Base-by-base conservation (phyloP, 2,797 vertebrate genomes). In the Ceryle rudis region DNA sequence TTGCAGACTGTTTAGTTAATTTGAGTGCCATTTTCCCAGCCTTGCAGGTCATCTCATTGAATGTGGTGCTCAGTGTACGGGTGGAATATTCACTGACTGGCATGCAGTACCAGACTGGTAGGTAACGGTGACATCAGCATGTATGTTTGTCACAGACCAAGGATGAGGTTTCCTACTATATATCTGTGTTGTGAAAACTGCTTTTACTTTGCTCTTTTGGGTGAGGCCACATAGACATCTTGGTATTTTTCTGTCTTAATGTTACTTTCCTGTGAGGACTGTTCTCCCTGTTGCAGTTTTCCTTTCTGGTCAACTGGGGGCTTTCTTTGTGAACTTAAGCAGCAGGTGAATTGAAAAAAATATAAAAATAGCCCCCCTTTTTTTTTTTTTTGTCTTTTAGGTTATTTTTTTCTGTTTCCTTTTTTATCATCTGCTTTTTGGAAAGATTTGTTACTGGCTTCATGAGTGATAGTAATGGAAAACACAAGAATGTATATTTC, bases 31-130 rank as follows among this genome's bases (percentile, higher is more conserved):
- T 83, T 93, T 96, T 96, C 22, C 39, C 80, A 99, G 99, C 90
- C 98, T 99, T 46, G 98, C 98, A 93, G 98, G 98, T 93, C 99
- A 99, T 95, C 98, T 99, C 70, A 98, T 99, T 79, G 99, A 99
- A 95, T 99, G 99, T 39, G 99, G 98, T 6, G 98, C 98, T 92
- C 99, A 99, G 29, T 98, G 98, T 67, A 99, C 98, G 4, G 99
- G 98, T 35, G 99, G 99, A 33, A 98, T 99, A 98, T 99, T 99
- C 97, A 99, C 98, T 8, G 98, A 99, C 37, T 99, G 98, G 98
- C 98, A 99, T 92, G 91, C 73, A 19, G 98, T 99, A 46, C 98
- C 98, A 9, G 97, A 99, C 97, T 99, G 98, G 99, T 99, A 97
- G 95, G 98, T 95, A 70, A 69, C 61, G 3, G 5, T 86, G 21